Evolutionary conservation across 2,113 vertebrate genomes (phyloP).

Genomic region (Lipophrys pholis): DNA sequence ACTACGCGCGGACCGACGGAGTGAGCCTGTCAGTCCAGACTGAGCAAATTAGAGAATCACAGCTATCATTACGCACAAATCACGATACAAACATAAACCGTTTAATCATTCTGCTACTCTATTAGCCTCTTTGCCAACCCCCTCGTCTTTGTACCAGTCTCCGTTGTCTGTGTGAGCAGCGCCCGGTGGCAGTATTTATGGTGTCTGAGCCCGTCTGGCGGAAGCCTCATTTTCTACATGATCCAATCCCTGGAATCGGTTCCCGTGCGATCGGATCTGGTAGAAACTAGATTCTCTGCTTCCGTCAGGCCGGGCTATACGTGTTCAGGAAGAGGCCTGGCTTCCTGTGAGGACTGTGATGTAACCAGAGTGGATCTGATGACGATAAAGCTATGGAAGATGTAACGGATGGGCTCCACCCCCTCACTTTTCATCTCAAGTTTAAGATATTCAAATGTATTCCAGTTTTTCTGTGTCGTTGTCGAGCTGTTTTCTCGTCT

Average conservation of each 20-base stretch:
- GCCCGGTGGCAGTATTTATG: slow-evolving; percentile 60
- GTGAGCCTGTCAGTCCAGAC: no score
- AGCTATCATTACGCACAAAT: no score
- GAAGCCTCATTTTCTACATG: slow-evolving; percentile 27
- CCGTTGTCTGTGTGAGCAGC: slow-evolving; percentile 60
- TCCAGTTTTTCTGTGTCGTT: slow-evolving; percentile 56
- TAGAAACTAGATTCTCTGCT: slow-evolving; percentile 18
- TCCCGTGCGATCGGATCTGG: slow-evolving; percentile 8
- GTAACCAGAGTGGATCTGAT: slow-evolving; percentile 62
- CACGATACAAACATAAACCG: no score
- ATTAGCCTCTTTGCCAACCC: slow-evolving; percentile 9
- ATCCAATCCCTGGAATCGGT: slow-evolving; percentile 20
- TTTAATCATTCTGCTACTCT: no score
- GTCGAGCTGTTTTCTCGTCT: slow-evolving; percentile 59
- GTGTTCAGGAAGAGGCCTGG: slow-evolving; percentile 46
- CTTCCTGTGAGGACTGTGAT: slow-evolving; percentile 50
- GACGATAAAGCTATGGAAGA: slow-evolving; percentile 34
- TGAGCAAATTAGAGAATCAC: no score
- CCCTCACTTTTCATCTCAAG: slow-evolving; percentile 50
- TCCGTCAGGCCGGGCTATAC: slow-evolving; percentile 30
- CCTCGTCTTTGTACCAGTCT: slow-evolving; percentile 27
- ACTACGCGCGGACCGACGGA: no score
- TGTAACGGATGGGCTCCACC: slow-evolving; percentile 28
- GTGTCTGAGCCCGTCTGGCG: slow-evolving; percentile 52
- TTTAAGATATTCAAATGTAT: slow-evolving; percentile 57